Base-by-base conservation (phyloP, 2,113 vertebrate genomes). In the Notothenia coriiceps region DNA sequence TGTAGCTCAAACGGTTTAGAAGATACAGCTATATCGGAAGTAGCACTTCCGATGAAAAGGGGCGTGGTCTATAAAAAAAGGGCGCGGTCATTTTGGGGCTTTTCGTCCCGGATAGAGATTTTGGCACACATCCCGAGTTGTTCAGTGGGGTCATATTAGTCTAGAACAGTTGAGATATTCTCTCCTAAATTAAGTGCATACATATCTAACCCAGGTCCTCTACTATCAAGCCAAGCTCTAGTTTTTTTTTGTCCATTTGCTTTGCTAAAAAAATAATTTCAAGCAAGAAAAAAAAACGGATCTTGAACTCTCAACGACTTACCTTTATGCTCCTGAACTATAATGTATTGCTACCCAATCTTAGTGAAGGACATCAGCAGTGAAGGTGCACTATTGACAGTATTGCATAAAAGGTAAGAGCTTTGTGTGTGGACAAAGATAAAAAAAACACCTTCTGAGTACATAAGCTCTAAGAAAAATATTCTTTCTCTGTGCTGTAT, bases 381-480 rank as follows among this genome's bases (percentile, higher is more conserved):
- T 57, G 81, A 43, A n/a, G 25, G 10, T 6, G 55, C 47, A 20
- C 49, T 76, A 72, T 62, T 50, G 14, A 64, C 63, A 59, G 47
- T 25, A 8, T 14, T 47, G 12, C 33, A 51, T 33, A 73, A 65
- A 70, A 77, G 69, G 57, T 44, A 47, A 52, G 50, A 52, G 67
- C 14, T 35, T 40, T 54, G 63, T n/a, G 74, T 56, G 17, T 46
- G 59, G 69, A 69, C 69, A 79, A 54, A 68, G 60, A 44, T 12
- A 18, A 20, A 12, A 49, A 63, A 49, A 29, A 80, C 7, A 66
- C 52, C 9, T 14, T 35, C 40, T 11, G 46, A 14, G 49, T 88
- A 80, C 64, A 78, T 78, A 83, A 80, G 47, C 52, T 29, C 0
- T 1, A 35, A 63, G 60, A 57, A 62, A 35, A 46, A 46, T 44